Evolutionary conservation across 2,888 invertebrate genomes (phyloP).

Genomic region (Drosophila mulleri): DNA sequence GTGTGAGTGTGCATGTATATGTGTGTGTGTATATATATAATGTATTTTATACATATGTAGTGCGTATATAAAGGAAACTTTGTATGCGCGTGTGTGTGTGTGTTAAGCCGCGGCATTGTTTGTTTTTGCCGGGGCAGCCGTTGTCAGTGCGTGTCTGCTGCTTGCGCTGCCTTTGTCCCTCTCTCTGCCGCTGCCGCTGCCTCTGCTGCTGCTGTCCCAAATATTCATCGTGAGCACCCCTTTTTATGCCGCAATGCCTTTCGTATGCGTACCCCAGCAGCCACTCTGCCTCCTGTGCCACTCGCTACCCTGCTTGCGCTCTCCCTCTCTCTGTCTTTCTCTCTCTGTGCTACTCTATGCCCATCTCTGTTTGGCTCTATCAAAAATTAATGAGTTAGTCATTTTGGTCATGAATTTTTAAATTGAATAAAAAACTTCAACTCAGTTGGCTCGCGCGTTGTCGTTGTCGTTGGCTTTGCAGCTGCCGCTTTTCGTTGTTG

Average conservation of each 20-base stretch:
- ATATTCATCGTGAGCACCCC: conserved; percentile 59
- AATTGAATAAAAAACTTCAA: conserved; percentile 78
- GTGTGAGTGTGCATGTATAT: conserved; percentile 14
- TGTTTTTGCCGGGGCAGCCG: conserved; percentile 15
- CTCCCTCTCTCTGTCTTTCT: not conserved
- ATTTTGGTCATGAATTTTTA: conserved; percentile 79
- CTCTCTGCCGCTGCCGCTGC: not conserved
- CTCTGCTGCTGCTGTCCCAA: conserved; percentile 55
- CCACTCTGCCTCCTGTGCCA: not conserved
- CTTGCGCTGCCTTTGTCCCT: conserved; percentile 3
- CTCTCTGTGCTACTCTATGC: conserved; percentile 13
- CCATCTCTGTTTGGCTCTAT: conserved; percentile 56
- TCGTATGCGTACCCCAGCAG: conserved; percentile 35
- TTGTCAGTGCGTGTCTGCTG: conserved; percentile 14
- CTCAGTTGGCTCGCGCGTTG: conserved; percentile 49
- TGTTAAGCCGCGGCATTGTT: conserved; percentile 14
- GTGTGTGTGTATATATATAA: conserved; percentile 27
- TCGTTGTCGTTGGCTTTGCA: conserved; percentile 47
- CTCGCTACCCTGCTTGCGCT: not conserved
- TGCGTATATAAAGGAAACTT: conserved; percentile 9
- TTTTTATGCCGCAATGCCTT: conserved; percentile 53
- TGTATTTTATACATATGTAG: conserved; percentile 37
- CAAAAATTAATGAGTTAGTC: conserved; percentile 79
- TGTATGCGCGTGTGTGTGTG: conserved; percentile 19
- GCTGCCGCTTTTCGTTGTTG: conserved; percentile 63